phyloP scores from a whole-genome alignment of 2,113 vertebrate species.

The Pheucticus melanocephalus region DNA sequence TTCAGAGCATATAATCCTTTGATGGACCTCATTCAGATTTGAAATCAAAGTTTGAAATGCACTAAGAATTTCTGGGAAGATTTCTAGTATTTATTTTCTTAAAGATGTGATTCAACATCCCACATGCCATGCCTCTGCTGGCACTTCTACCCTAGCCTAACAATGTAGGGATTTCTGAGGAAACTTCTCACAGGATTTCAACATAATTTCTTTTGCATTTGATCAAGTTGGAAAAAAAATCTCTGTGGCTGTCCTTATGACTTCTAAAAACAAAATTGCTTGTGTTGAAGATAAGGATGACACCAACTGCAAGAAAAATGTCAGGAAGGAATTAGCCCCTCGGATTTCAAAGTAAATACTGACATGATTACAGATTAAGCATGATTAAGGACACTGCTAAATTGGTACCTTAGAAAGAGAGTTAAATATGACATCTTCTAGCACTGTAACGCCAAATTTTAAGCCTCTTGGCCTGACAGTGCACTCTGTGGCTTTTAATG shows the following conservation, averaged over 20 bases:
- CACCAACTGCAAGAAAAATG: background rate
- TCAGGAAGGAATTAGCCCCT: background rate
- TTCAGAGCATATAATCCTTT: background rate
- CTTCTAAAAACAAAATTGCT: background rate
- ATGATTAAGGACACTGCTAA: background rate
- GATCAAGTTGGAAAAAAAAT: background rate
- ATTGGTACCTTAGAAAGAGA: background rate
- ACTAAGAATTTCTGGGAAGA: background rate
- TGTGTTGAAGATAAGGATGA: background rate
- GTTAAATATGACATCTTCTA: background rate
- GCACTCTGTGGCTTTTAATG: background rate
- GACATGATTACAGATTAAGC: background rate
- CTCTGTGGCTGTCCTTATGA: background rate
- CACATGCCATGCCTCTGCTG: background rate
- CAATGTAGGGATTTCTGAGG: background rate
- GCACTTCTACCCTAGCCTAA: background rate
- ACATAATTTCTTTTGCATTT: background rate
- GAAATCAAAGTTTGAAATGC: background rate
- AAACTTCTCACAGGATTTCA: background rate
- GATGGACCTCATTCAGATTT: background rate
- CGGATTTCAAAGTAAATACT: background rate
- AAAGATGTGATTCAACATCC: background rate
- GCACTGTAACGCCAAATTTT: background rate
- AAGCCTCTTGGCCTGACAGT: background rate
- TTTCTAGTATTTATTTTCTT: background rate